Conservation (phyloP, 2,888 invertebrate species). For the Cosmia trapezina region DNA sequence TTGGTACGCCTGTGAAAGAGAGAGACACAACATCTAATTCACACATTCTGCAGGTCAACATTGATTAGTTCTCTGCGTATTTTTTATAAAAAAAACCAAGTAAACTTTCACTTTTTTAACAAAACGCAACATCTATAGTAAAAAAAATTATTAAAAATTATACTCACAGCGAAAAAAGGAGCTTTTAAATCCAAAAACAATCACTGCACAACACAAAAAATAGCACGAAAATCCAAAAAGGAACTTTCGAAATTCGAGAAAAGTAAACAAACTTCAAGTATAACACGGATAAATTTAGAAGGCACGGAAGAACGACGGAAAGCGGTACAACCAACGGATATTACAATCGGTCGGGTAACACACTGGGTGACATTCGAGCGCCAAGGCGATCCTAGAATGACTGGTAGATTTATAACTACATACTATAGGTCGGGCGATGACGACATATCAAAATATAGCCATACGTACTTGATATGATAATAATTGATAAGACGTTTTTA, state of each 20-base stretch:
- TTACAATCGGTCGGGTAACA: slow-evolving; percentile 50
- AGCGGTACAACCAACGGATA: slow-evolving; percentile 34
- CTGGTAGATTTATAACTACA: slow-evolving; percentile 35
- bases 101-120: slow-evolving; percentile 32
- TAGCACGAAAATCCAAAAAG: slow-evolving; percentile 15
- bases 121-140: neutral
- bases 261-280: slow-evolving; percentile 50
- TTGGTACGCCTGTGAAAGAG: neutral
- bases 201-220: slow-evolving; percentile 44
- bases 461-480: slow-evolving; percentile 29
- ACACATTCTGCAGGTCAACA: slow-evolving; percentile 15
- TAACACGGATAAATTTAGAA: slow-evolving; percentile 38
- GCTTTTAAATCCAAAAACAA: slow-evolving; percentile 41
- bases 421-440: slow-evolving; percentile 25
- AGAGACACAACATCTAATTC: slow-evolving; percentile 41
- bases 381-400: slow-evolving; percentile 41
- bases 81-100: neutral
- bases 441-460: slow-evolving; percentile 49
- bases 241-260: slow-evolving; percentile 12
- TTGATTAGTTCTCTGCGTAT: neutral
- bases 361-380: slow-evolving; percentile 44
- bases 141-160: neutral
- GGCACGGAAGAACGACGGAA: slow-evolving; percentile 11
- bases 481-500: slow-evolving; percentile 55
- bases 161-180: slow-evolving; percentile 36